A percentile compares a stretch with the other conserved stretches of the same genome.
Conservation (phyloP, 2,888 invertebrate genomes). For the Crossocerus cetratus region DNA sequence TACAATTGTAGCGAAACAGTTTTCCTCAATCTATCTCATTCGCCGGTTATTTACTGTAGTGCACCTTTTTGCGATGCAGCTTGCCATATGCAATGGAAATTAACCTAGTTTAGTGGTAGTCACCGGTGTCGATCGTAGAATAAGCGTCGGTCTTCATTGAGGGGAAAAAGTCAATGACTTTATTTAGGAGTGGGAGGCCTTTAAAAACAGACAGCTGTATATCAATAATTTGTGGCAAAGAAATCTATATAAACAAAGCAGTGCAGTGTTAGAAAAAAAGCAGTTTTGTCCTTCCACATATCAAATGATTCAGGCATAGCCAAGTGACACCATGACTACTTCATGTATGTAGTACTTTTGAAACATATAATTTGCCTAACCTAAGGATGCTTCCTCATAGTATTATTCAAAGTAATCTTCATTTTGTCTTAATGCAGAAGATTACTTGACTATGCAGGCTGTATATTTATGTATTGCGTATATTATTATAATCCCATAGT, state of each 20-base stretch:
- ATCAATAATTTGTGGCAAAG: constrained; percentile 21
- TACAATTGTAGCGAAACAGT: not conserved
- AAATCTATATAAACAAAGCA: constrained; percentile 8
- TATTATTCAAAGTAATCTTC: constrained; percentile 5
- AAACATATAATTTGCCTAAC: constrained; percentile 57
- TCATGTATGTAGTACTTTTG: constrained; percentile 59
- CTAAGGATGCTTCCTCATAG: constrained; percentile 34
- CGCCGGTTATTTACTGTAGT: constrained; percentile 1
- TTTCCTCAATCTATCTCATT: not conserved
- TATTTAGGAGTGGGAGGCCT: constrained; percentile 32
- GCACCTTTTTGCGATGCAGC: not conserved
- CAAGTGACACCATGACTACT: constrained; percentile 45
- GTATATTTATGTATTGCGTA: no score
- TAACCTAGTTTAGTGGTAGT: constrained; percentile 23
- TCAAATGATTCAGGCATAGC: no score
- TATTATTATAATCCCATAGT: no score
- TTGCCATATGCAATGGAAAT: constrained; percentile 9
- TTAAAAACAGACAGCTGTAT: constrained; percentile 28
- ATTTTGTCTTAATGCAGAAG: constrained; percentile 5
- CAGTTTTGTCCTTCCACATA: no score
- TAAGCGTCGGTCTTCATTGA: constrained; percentile 16
- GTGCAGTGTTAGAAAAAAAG: no score
- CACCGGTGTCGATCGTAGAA: constrained; percentile 16
- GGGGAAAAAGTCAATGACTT: constrained; percentile 30
- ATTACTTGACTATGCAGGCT: not conserved